These are phyloP conservation scores for Capitella teleta DNA, from an alignment of 1,140 invertebrate species.

Conservation along the genomic window DNA sequence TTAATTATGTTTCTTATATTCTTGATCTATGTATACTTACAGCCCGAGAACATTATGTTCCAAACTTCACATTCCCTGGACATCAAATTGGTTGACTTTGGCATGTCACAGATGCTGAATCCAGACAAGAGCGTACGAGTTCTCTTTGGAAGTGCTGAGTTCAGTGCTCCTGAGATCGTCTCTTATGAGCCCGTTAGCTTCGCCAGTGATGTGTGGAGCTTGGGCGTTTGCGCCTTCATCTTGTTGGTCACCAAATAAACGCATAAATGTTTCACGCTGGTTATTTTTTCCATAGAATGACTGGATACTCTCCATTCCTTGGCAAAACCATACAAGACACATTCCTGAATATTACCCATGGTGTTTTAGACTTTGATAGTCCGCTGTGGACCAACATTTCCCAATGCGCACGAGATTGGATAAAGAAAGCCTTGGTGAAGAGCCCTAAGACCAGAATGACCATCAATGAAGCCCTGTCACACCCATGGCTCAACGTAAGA, in stretches of 20 bases:
- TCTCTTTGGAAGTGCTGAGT: conserved; percentile 89
- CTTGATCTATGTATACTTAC: conserved; percentile 6
- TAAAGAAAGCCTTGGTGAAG: conserved; percentile 76
- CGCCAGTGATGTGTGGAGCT: conserved; percentile 99
- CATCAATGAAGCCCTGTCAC: conserved; percentile 88
- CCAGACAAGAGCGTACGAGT: conserved; percentile 98
- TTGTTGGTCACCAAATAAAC: conserved; percentile 57
- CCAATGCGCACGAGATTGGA: conserved; percentile 95
- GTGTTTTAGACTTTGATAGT: conserved; percentile 96
- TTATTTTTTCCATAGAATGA: conserved; percentile 53
- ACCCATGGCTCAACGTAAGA: conserved; percentile 71
- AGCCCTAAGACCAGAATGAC: conserved; percentile 95
- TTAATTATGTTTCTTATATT: too few relatives aligned
- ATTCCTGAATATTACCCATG: conserved; percentile 85
- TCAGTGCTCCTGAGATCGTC: conserved; percentile 97
- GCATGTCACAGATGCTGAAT: conserved; percentile 89
- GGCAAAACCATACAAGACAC: conserved; percentile 97
- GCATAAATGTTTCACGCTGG: too few relatives aligned
- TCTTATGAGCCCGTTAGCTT: conserved; percentile 97
- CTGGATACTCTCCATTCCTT: conserved; percentile 93
- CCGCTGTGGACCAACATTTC: conserved; percentile 80
- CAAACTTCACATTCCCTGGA: conserved; percentile 86
- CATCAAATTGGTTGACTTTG: conserved; percentile 97
- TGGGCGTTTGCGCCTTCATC: conserved; percentile 92
- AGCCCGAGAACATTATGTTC: conserved; percentile 99